Evolutionary conservation across 2,888 invertebrate genomes (phyloP), one percentile per base, ranked within the genome.

Genomic region (Lottia scabra): DNA sequence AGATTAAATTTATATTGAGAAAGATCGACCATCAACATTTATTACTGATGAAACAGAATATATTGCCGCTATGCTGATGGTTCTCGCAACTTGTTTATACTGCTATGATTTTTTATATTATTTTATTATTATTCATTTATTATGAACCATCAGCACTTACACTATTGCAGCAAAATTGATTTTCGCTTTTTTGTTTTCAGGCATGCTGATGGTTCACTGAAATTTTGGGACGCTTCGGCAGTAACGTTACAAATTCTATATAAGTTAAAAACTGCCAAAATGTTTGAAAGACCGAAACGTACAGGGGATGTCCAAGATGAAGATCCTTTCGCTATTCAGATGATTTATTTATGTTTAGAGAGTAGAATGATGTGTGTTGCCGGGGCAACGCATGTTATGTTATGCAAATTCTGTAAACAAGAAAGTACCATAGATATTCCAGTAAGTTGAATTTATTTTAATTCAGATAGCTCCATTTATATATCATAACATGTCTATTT

Each of bases 141-240:
- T 30, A 2, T 4, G 30, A 30, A 30, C 6, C 30, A 30, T 30
- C 6, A 6, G 30, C 6, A 30, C 6, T 30, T 4, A 30, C 2
- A 30, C 16, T 48, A 30, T 1, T 67, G 19, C 48, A 19, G 13
- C 16, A 63, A 1, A 43, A 45, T 23, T 27, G 15, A 12, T 48
- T 70, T 72, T 46, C 68, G 73, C 73, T 64, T 15, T 63, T 19
- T 65, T 15, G 48, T 19, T 91, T 91, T n/a, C 91, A 96, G 97
- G 68, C 98, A 99, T 91, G 96, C 98, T 79, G 99, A 99, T 91
- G 99, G 99, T 69, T 97, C 97, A 87, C 92, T 99, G 72, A 98
- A 98, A 90, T 99, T 99, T 91, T 99, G 99, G 99, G 99, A 99
- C 90, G 97, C 97, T 65, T 97, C 97, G 87, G 97, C 85, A 80